These are phyloP conservation scores for Oenanthe melanoleuca DNA, from an alignment of 2,113 vertebrate genomes.

Conservation along the genomic window DNA sequence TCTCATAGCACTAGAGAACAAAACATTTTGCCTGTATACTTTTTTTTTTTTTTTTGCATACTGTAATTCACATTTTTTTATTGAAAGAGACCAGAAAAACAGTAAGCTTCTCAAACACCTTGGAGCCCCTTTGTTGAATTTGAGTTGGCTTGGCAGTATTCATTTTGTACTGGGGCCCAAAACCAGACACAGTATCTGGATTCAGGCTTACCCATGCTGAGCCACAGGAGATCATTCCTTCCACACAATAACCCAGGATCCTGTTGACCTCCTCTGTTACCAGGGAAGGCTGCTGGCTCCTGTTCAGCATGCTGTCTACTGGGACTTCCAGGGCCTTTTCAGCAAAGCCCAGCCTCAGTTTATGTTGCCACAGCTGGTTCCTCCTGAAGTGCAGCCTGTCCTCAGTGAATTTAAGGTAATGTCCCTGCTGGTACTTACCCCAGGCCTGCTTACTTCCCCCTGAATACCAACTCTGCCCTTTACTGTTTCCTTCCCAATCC, in stretches of 20 bases:
- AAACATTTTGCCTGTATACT: neutral
- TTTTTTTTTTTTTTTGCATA: neutral
- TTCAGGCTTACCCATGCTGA: neutral
- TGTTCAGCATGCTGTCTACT: neutral
- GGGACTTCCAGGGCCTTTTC: neutral
- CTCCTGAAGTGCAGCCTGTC: neutral
- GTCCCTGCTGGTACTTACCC: neutral
- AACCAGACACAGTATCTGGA: neutral
- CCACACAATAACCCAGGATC: neutral
- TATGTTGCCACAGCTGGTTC: neutral
- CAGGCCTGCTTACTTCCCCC: neutral
- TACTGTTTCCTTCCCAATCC: neutral
- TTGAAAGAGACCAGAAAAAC: neutral
- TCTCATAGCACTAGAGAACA: neutral
- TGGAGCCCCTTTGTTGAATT: neutral
- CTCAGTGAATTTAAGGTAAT: neutral
- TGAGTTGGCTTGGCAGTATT: neutral
- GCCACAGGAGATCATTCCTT: neutral
- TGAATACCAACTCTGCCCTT: neutral
- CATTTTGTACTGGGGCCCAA: fast-evolving
- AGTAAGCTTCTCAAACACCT: neutral
- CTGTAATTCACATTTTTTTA: neutral
- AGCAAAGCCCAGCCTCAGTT: neutral
- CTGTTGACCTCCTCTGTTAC: fast-evolving
- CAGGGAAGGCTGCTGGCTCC: fast-evolving